A percentile compares a stretch with the other conserved stretches of the same genome.
phyloP scores from a whole-genome alignment of 2,888 invertebrate species.

The Cheilosia vulpina region DNA sequence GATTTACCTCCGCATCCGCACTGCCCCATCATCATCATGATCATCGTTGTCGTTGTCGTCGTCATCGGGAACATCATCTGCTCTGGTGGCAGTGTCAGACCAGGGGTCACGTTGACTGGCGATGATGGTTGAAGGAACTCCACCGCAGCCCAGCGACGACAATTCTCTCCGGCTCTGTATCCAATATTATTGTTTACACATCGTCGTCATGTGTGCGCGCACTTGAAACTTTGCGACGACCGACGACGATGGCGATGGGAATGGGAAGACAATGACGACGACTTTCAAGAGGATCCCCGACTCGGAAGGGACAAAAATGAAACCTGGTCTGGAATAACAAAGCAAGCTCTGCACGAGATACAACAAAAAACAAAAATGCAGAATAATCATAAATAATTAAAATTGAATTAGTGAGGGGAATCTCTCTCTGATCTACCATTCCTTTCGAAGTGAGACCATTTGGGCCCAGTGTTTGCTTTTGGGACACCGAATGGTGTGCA shows the following conservation, averaged over 20 bases:
- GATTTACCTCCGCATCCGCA: conserved; percentile 29
- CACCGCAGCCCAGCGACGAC: conserved; percentile 8
- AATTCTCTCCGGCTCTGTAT: conserved; percentile 17
- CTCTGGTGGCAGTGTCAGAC: conserved; percentile 44
- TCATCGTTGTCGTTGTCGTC: conserved; percentile 12
- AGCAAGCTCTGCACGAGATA: conserved; percentile 13
- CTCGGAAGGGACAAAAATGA: conserved; percentile 11
- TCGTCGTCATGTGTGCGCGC: conserved; percentile 55
- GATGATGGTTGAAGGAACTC: conserved; percentile 41
- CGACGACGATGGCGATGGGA: conserved; percentile 14
- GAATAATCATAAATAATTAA: conserved; percentile 70
- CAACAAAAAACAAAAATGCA: conserved; percentile 30
- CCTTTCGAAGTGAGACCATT: not conserved
- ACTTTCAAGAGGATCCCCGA: conserved; percentile 16
- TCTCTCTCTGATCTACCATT: conserved; percentile 40
- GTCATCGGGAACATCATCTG: conserved; percentile 42
- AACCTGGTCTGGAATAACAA: conserved; percentile 37
- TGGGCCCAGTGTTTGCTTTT: conserved; percentile 25
- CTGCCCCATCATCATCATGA: not conserved
- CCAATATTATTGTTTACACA: conserved; percentile 59
- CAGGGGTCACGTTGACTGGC: conserved; percentile 50
- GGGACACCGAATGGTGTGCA: conserved; percentile 1
- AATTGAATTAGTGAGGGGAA: conserved; percentile 69
- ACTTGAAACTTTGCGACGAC: conserved; percentile 51
- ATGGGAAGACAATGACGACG: conserved; percentile 37